Base-by-base conservation (phyloP, 1,140 invertebrate species). In the Diploscapter pachys region DNA sequence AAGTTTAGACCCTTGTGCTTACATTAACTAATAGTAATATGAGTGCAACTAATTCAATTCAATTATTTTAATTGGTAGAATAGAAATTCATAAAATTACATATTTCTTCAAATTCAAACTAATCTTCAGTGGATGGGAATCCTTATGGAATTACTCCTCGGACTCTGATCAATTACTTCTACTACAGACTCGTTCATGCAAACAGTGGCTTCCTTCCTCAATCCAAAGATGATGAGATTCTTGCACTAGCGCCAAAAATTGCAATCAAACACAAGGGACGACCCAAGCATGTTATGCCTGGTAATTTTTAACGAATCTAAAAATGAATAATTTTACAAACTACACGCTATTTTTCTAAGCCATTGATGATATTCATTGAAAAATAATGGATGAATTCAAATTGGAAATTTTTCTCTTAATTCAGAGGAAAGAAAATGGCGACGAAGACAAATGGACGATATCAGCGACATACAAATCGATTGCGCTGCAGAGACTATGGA, bases 141-240 rank as follows among this genome's bases (percentile, higher is more conserved):
- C 55, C 52, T 9, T 61, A 49, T 49, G 64, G 50, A 64, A 63
- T 82, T 61, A 73, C 68, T 49, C 72, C 81, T 5, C 55, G 74
- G 9, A 71, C 75, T 49, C 31, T 82, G 49, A 53, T 77, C 74
- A 82, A 82, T 54, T 82, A 82, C 54, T 72, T 82, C 49, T 82
- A 75, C 71, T 81, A 72, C 77, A 72, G 79, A 56, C 61, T 82
- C 53, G n/a, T 82, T 11, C 52, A 52, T 48, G 64, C 59, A 8
- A 66, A 81, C 56, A 63, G 61, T n/a, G 55, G 71, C 11, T 81
- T 80, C 64, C 63, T 82, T 64, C 81, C 81, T 51, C 49, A 13
- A 52, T 13, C 5, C 31, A 64, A 31, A 0, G 63, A 64, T 2
- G 63, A 31, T 48, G 63, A 31, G 13, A 64, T 1, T 31, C 52